A percentile compares a stretch with the other conserved stretches of the same genome.
Conservation (phyloP, 2,113 vertebrate species). For the Psettodes erumei region DNA sequence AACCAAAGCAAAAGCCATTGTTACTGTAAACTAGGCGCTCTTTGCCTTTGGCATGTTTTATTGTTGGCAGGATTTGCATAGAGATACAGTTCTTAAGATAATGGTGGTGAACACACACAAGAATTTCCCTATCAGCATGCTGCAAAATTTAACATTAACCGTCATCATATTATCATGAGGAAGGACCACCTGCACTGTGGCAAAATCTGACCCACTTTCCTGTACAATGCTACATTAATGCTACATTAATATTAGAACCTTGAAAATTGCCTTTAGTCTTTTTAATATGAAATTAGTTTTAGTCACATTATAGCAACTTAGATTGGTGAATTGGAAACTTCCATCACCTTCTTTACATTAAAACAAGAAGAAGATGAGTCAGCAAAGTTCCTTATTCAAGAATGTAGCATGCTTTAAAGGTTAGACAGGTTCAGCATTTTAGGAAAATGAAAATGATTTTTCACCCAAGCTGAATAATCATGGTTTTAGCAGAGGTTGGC, state of each 20-base stretch:
- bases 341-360: not conserved
- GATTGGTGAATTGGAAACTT: not conserved
- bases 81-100: not conserved
- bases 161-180: not conserved
- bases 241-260: not conserved
- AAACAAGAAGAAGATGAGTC: too few relatives aligned
- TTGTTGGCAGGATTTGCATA: slow-evolving; percentile 6
- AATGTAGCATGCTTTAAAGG: not conserved
- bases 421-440: not conserved
- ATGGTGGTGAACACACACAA: not conserved
- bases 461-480: not conserved
- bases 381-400: not conserved
- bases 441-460: not conserved
- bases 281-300: not conserved
- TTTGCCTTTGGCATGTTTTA: slow-evolving; percentile 10
- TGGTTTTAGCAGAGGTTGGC: not conserved
- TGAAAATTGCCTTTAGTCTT: not conserved
- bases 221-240: not conserved
- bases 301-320: not conserved
- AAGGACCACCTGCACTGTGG: not conserved
- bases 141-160: not conserved
- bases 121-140: not conserved
- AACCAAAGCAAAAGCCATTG: slow-evolving; percentile 4
- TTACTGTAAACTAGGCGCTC: slow-evolving; percentile 1
- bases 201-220: not conserved